Conservation (phyloP, 2,888 invertebrate genomes). For the Hyposoter dolosus region DNA sequence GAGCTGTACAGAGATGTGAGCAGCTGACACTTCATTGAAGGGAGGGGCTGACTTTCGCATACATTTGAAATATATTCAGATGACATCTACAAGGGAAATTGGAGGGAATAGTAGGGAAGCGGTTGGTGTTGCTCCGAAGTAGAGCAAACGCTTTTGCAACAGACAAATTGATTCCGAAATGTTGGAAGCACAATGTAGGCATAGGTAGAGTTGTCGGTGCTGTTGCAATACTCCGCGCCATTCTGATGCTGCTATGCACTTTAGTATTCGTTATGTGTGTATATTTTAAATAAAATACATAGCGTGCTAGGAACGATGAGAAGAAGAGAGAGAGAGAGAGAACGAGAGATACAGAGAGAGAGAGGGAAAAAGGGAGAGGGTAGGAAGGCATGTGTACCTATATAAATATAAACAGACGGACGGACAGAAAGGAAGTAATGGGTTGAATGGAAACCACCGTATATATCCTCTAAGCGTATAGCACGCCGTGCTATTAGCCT, state of each 20-base stretch:
- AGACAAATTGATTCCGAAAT: constrained; percentile 83
- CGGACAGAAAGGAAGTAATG: constrained; percentile 28
- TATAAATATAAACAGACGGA: not conserved
- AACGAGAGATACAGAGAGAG: constrained; percentile 1
- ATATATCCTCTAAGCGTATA: constrained; percentile 36
- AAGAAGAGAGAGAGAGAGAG: constrained; percentile 21
- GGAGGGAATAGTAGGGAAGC: constrained; percentile 78
- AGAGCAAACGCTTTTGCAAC: constrained; percentile 75
- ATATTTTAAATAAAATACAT: constrained; percentile 36
- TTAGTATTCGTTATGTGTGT: constrained; percentile 31
- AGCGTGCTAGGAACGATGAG: not conserved
- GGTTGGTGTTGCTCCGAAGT: constrained; percentile 64
- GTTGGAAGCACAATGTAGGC: constrained; percentile 70
- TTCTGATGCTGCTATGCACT: constrained; percentile 42
- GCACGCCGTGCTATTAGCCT: constrained; percentile 40
- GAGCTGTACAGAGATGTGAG: constrained; percentile 39
- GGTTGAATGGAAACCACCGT: constrained; percentile 54
- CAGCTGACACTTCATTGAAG: constrained; percentile 56
- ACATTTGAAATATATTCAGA: constrained; percentile 79
- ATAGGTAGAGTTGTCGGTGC: constrained; percentile 37
- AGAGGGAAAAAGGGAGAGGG: constrained; percentile 40
- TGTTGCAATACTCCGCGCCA: constrained; percentile 34
- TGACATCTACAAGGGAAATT: constrained; percentile 83
- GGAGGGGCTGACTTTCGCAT: constrained; percentile 22
- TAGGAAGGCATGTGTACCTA: not conserved